Base-by-base conservation (phyloP, 2,797 vertebrate genomes). In the Bovichtus variegatus region DNA sequence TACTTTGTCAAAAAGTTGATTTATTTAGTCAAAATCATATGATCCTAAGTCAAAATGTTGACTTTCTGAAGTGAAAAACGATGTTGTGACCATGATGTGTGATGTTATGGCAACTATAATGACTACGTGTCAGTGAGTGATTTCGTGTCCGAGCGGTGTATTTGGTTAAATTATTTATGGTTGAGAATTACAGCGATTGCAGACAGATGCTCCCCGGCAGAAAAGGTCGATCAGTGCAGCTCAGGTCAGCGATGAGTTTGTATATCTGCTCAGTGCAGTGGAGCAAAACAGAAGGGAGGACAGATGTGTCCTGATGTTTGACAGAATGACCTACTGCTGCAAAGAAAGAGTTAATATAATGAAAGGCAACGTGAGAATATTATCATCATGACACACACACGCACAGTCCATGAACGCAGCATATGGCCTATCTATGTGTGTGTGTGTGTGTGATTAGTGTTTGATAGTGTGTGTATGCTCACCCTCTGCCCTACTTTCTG, bases 401-500 rank as follows among this genome's bases (percentile, higher is more conserved):
- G n/a, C 41, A 49, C 21, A 64, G 27, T 38, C 54, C 13, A 5
- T n/a, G 31, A 66, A 23, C 29, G 31, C 34, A 75, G 54, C 78
- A 55, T 81, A 72, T 81, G 78, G 69, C 34, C 59, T 11, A 6
- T 46, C 72, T 47, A 62, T 59, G 31, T 63, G 61, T 51, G 61
- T 80, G 73, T 70, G 60, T 61, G 73, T 65, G 71, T 70, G 59
- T 59, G 50, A 73, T 73, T 64, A 71, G 59, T 34, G 80, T 31
- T 49, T 63, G 85, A 61, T 64, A 71, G 59, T 34, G 80, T 31
- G 49, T 63, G 85, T 61, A 43, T 15, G 64, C 73, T 84, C 85
- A 81, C 81, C 74, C 87, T 84, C 78, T 94, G 95, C 83, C 93
- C 95, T 94, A 94, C 91, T 94, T 94, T 91, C 77, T 75, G 73